Conservation (phyloP, 2,113 vertebrate species). For the Stictonetta naevosa region DNA sequence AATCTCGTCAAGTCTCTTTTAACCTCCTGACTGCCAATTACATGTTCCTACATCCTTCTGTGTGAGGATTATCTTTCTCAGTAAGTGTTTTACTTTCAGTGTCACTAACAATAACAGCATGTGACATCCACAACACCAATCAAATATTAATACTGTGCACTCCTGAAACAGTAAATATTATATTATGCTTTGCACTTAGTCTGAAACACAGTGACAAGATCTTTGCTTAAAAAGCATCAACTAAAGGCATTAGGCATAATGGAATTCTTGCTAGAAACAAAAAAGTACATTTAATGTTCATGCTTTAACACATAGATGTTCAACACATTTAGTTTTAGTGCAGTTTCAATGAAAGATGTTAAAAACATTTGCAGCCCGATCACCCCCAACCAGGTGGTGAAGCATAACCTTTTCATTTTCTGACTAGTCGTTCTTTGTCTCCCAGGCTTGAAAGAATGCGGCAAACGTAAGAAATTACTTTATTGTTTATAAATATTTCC, state of each 20-base stretch:
- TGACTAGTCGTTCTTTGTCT: neutral
- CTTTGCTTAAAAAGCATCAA: conserved; percentile 35
- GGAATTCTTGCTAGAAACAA: conserved; percentile 29
- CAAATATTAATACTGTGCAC: conserved; percentile 47
- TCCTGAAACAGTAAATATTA: conserved; percentile 64
- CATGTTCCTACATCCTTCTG: conserved; percentile 22
- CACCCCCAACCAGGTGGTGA: neutral
- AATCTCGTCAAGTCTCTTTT: conserved; percentile 48
- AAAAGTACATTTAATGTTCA: neutral
- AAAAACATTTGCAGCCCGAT: neutral
- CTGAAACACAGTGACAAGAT: conserved; percentile 43
- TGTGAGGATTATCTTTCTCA: conserved; percentile 51
- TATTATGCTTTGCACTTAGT: conserved; percentile 57
- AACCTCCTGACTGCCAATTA: conserved; percentile 44
- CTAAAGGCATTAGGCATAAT: neutral
- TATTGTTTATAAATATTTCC: neutral
- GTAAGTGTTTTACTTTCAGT: conserved; percentile 34
- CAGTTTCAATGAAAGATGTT: neutral
- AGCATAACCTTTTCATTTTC: neutral
- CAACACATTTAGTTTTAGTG: neutral
- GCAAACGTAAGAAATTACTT: neutral
- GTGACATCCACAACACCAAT: conserved; percentile 52
- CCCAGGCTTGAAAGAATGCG: neutral
- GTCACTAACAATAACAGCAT: conserved; percentile 57
- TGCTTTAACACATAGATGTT: neutral